These are phyloP conservation scores for Xenus cinereus DNA, from an alignment of 2,113 vertebrate genomes.

Conservation along the genomic window DNA sequence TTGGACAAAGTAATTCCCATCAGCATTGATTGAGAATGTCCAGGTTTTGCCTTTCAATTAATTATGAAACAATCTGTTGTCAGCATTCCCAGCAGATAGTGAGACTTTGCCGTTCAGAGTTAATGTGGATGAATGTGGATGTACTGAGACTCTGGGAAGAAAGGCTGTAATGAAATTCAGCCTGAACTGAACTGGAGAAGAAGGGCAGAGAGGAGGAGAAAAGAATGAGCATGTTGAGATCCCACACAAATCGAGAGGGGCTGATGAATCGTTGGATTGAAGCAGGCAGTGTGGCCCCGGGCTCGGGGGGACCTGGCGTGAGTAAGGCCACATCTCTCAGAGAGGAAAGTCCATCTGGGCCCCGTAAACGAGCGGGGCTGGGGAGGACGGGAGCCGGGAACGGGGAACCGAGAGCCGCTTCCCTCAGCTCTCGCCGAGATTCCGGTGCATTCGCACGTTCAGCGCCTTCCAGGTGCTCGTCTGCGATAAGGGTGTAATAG, in stretches of 20 bases:
- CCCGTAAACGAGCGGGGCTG: not conserved
- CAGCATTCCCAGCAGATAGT: conserved; percentile 41
- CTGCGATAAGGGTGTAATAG: rapidly evolving
- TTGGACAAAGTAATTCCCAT: conserved; percentile 35
- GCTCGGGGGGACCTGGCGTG: not conserved
- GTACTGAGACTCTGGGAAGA: conserved; percentile 1
- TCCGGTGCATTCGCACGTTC: rapidly evolving
- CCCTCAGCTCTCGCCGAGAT: not conserved
- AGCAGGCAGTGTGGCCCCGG: conserved; percentile 1
- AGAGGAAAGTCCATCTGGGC: not conserved
- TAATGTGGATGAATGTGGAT: conserved; percentile 35
- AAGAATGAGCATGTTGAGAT: conserved; percentile 4
- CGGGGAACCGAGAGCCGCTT: not conserved
- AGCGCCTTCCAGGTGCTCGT: not conserved
- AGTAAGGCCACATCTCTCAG: not conserved
- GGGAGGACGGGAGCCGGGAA: rapidly evolving
- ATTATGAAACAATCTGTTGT: conserved; percentile 63
- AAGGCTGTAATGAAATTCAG: conserved; percentile 32
- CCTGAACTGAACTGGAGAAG: conserved; percentile 19
- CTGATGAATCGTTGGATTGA: conserved; percentile 25
- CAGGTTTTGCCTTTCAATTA: conserved; percentile 67
- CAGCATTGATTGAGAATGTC: conserved; percentile 55
- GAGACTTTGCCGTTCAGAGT: conserved; percentile 46
- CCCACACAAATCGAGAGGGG: not conserved
- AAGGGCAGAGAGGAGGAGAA: not conserved